A percentile compares a stretch with the other conserved stretches of the same genome.
These are phyloP conservation scores for Muntiacus reevesi DNA, from an alignment of 2,113 vertebrate genomes.

Conservation along the genomic window DNA sequence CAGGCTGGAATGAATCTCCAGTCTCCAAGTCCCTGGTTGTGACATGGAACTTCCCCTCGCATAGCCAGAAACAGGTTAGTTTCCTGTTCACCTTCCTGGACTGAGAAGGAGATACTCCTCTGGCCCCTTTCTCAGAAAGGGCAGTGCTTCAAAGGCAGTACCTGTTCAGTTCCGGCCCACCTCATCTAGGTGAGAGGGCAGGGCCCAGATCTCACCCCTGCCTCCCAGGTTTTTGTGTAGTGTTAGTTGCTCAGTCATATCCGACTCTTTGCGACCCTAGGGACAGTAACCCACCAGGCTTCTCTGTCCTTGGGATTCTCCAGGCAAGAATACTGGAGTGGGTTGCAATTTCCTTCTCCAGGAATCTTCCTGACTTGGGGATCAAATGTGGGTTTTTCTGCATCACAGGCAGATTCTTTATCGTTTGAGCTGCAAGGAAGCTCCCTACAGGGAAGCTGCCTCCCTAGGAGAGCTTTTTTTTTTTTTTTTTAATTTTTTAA, in stretches of 20 bases:
- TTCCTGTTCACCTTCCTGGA: not conserved
- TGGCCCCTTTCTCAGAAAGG: not conserved
- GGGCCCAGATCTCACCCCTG: not conserved
- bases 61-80: not conserved
- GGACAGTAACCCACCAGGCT: not conserved
- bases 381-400: not conserved
- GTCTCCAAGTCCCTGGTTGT: not conserved
- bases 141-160: not conserved
- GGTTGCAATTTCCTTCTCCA: not conserved
- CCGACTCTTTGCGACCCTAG: not conserved
- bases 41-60: rapidly evolving
- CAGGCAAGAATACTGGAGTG: not conserved
- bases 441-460: not conserved
- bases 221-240: not conserved
- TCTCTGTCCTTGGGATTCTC: not conserved
- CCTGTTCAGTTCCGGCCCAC: not conserved
- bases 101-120: not conserved
- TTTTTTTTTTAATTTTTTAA: not conserved
- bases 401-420: not conserved
- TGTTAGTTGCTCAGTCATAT: not conserved
- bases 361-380: not conserved
- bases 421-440: not conserved
- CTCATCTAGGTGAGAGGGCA: not conserved
- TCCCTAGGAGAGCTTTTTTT: not conserved
- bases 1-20: not conserved